Conservation (phyloP, 2,888 invertebrate genomes). For the Magallana nippona region DNA sequence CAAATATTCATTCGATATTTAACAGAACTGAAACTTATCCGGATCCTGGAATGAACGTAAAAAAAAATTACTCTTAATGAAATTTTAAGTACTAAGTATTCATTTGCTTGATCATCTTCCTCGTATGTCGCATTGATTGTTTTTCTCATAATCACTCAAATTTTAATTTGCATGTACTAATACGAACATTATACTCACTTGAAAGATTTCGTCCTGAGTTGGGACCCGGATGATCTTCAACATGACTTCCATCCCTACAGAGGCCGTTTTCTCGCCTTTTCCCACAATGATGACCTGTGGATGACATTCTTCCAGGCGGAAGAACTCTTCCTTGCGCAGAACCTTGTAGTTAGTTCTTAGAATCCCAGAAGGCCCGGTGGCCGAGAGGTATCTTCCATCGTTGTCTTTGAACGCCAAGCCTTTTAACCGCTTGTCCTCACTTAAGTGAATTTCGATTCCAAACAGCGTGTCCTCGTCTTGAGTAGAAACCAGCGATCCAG, state of each 20-base stretch:
- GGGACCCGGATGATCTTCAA: slow-evolving; percentile 84
- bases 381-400: slow-evolving; percentile 93
- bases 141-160: too few relatives aligned
- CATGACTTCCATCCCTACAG: slow-evolving; percentile 86
- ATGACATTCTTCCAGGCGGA: slow-evolving; percentile 95
- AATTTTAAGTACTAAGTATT: too few relatives aligned
- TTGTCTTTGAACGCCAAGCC: slow-evolving; percentile 87
- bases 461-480: slow-evolving; percentile 87
- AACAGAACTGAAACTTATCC: too few relatives aligned
- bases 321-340: slow-evolving; percentile 96
- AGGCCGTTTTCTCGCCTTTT: slow-evolving; percentile 94
- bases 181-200: slow-evolving; percentile 80
- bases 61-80: too few relatives aligned
- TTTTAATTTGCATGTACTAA: too few relatives aligned
- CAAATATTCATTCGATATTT: too few relatives aligned
- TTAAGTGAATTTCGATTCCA: slow-evolving; percentile 90
- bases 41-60: too few relatives aligned
- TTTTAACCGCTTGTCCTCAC: slow-evolving; percentile 85
- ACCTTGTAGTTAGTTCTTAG: slow-evolving; percentile 94
- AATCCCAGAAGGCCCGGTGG: slow-evolving; percentile 96
- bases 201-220: slow-evolving; percentile 97
- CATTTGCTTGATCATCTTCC: too few relatives aligned
- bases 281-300: slow-evolving; percentile 96
- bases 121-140: too few relatives aligned
- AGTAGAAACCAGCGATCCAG: slow-evolving; percentile 77